Conservation (phyloP, 2,113 vertebrate genomes). For the Malurus alboscapulatus region DNA sequence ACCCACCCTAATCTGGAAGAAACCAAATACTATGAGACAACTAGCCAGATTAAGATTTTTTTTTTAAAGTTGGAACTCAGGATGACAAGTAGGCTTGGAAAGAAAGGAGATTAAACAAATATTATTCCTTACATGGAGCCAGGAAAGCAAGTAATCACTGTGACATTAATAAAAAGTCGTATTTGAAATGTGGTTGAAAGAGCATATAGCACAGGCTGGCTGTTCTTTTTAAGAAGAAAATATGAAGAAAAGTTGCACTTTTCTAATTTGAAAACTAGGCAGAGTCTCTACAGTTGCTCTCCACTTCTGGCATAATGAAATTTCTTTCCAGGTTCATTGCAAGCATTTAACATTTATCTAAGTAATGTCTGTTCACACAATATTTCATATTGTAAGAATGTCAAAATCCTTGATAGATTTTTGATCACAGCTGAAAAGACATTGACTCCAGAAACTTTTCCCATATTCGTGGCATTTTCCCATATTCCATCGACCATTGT, state of each 20-base stretch:
- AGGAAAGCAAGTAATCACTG: conserved; percentile 13
- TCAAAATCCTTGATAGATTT: neutral
- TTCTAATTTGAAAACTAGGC: neutral
- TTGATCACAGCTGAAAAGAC: neutral
- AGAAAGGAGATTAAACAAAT: conserved; percentile 70
- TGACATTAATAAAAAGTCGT: conserved; percentile 3
- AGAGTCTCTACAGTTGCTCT: neutral
- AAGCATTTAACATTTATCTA: neutral
- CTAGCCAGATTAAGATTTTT: conserved; percentile 49
- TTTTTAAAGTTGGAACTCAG: conserved; percentile 22
- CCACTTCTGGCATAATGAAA: neutral
- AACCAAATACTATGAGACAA: conserved; percentile 10
- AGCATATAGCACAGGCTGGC: neutral
- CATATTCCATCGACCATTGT: neutral
- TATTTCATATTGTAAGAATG: neutral
- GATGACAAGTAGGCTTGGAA: conserved; percentile 51
- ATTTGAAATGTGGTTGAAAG: neutral
- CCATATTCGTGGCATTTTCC: neutral
- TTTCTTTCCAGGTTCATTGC: neutral
- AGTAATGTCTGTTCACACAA: neutral
- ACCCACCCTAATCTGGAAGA: neutral
- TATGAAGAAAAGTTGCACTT: neutral
- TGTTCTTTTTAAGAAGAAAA: neutral
- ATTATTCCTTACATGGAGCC: conserved; percentile 44
- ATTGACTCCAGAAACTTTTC: neutral